Evolutionary conservation across 1,140 invertebrate genomes (phyloP), one percentile per base, ranked within the genome.

Genomic region (Drosophila sturtevanti): DNA sequence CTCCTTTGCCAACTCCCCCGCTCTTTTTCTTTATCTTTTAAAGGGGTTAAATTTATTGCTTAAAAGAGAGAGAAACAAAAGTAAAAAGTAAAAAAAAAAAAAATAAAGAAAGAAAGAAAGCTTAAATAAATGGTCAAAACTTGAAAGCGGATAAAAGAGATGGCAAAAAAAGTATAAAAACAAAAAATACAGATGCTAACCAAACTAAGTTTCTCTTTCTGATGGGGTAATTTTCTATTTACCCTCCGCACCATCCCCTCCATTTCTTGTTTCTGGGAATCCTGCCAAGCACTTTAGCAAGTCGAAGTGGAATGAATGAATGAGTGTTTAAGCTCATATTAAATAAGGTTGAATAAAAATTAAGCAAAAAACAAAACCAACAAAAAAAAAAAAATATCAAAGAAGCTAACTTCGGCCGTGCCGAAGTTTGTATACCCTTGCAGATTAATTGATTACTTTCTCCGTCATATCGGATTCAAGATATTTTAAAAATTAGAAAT

Each of bases 111-210:
- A 82, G 75, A 79, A 82, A 75, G 76, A 89, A 89, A 87, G 84
- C 79, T 87, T 68, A 82, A 89, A 87, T 82, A 82, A 87, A 87
- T 89, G 84, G 84, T 66, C 76, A 82, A 82, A 48, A 87, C 82
- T 86, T 86, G 75, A 86, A 86, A 87, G 82, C 75, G 70, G 69
- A 84, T 79, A 72, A 74, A 52, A 35, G 14, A 27, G 52, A 37
- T 44, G 24, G 52, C 24, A 21, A 61, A 35, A 24, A 51, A 38
- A 9, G 34, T 63, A 10, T 14, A 38, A 52, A 60, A 63, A 54
- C 58, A 54, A 61, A 56, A 38, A 60, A 60, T 14, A 7, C 56
- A 60, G 58, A 41, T 56, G 58, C 58, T 60, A 60, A 60, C 58
- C 31, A 48, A 60, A 60, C 58, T 18, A 60, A 38, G 58, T 38